These are phyloP conservation scores for Eupithecia subumbrata DNA, from an alignment of 2,888 invertebrate species.

Conservation along the genomic window DNA sequence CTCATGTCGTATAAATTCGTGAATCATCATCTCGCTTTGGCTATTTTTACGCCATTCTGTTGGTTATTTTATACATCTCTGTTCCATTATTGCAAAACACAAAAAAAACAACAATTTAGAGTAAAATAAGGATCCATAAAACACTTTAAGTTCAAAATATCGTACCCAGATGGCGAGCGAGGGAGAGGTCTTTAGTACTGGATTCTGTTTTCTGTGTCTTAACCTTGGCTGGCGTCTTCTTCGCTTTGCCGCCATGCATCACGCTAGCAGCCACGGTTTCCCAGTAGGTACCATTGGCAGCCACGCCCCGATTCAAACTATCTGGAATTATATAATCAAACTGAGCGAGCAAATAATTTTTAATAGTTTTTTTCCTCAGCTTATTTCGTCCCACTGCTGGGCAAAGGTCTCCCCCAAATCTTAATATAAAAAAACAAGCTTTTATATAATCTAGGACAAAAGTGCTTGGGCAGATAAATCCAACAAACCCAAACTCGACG, in stretches of 20 bases:
- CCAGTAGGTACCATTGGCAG: constrained; percentile 64
- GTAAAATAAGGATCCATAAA: background rate
- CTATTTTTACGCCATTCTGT: background rate
- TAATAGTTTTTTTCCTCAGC: too few relatives aligned
- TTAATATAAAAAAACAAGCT: too few relatives aligned
- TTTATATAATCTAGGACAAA: too few relatives aligned
- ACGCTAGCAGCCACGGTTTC: constrained; percentile 54
- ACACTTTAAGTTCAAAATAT: background rate
- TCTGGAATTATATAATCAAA: constrained; percentile 52
- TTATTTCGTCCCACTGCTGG: too few relatives aligned
- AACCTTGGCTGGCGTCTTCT: constrained; percentile 12
- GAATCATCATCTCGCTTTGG: background rate
- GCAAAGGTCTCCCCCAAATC: too few relatives aligned
- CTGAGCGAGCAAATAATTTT: too few relatives aligned
- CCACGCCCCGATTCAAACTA: constrained; percentile 53
- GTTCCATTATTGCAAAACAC: background rate
- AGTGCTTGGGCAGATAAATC: too few relatives aligned
- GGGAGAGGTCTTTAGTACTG: background rate
- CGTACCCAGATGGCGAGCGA: constrained; percentile 11
- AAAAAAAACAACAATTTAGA: background rate
- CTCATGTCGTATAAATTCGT: background rate
- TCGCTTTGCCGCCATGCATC: constrained; percentile 18
- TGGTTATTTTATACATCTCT: background rate
- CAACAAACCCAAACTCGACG: too few relatives aligned
- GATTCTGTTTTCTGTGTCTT: background rate